A percentile compares a stretch with the other conserved stretches of the same genome.
These are phyloP conservation scores for Phrynosoma blainvillii DNA, from an alignment of 2,113 vertebrate species.

Conservation along the genomic window DNA sequence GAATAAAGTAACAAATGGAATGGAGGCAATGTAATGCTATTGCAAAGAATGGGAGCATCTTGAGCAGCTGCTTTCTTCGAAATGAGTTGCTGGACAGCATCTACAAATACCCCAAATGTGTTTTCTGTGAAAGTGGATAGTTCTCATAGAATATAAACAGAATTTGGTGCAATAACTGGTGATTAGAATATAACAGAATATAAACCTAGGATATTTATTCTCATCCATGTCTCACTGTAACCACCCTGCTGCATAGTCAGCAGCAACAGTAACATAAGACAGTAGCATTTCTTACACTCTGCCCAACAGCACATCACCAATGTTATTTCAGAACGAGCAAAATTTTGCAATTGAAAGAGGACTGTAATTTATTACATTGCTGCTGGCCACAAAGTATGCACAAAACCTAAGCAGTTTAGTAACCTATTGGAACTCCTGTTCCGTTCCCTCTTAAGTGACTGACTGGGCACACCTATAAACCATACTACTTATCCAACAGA, in stretches of 20 bases:
- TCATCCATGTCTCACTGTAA: background rate
- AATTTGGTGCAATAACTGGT: too few relatives aligned
- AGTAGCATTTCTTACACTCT: background rate
- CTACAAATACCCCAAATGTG: background rate
- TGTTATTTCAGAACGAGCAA: background rate
- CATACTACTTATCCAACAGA: background rate
- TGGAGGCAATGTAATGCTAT: fast-evolving
- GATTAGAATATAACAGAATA: background rate
- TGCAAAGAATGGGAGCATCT: fast-evolving
- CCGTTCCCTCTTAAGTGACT: background rate
- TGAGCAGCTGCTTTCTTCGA: background rate
- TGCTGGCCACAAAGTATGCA: background rate
- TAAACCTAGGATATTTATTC: background rate
- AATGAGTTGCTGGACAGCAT: background rate
- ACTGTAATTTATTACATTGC: background rate
- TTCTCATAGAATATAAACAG: too few relatives aligned
- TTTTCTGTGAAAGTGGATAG: too few relatives aligned
- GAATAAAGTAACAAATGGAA: background rate
- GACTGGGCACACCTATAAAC: background rate
- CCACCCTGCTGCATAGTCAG: background rate
- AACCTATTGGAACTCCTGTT: background rate
- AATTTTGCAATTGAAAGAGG: background rate
- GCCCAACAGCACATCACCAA: background rate
- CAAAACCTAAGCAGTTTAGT: background rate
- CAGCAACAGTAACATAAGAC: background rate